These are phyloP conservation scores for Anas flavirostris DNA, from an alignment of 2,797 vertebrate species.

Conservation along the genomic window DNA sequence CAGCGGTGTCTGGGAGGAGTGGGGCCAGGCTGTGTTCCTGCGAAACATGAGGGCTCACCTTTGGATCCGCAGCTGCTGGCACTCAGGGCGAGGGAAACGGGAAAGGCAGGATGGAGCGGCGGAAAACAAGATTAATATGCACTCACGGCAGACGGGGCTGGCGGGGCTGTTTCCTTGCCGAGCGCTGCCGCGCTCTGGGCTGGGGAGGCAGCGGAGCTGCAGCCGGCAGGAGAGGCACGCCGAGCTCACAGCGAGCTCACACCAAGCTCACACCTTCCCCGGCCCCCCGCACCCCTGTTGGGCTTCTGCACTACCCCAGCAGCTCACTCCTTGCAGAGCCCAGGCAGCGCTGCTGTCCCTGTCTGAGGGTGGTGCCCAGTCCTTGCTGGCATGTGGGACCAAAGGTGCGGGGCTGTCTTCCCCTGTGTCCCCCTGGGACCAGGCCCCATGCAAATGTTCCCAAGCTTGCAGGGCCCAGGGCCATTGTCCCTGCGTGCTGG, in stretches of 20 bases:
- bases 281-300: background rate
- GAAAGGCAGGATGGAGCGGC: slow-evolving; percentile 39
- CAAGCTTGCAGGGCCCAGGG: background rate
- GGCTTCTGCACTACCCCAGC: background rate
- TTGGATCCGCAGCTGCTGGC: slow-evolving; percentile 65
- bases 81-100: slow-evolving; percentile 36
- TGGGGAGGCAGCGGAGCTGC: background rate
- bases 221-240: background rate
- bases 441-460: background rate
- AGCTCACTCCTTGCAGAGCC: background rate
- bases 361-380: background rate
- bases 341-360: background rate
- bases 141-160: slow-evolving; percentile 17
- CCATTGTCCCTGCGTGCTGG: background rate
- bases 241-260: background rate
- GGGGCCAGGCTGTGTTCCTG: slow-evolving; percentile 59
- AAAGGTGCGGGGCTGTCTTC: background rate
- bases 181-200: background rate
- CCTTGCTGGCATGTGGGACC: background rate
- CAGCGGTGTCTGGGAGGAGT: background rate
- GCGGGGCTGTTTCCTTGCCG: slow-evolving; percentile 4
- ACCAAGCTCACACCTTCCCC: background rate
- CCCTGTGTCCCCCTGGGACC: background rate
- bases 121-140: slow-evolving; percentile 70
- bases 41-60: slow-evolving; percentile 64